Evolutionary conservation across 2,113 vertebrate species (phyloP), one percentile per base, ranked within the genome.

Genomic region (Corapipo altera): DNA sequence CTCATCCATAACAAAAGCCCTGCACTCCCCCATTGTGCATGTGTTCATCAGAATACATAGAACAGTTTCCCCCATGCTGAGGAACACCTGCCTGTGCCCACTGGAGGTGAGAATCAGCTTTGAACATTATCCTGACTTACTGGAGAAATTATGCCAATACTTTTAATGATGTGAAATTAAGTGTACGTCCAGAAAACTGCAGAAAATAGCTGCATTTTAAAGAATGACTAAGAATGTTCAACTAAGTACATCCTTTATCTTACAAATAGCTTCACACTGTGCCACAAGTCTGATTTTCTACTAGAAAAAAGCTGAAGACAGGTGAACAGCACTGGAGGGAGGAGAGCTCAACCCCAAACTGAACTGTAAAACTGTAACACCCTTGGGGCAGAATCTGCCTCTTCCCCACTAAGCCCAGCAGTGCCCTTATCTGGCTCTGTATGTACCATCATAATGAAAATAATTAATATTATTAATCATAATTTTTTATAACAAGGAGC

Each of bases 31-130:
- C 43, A 75, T 19, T 19, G 89, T 30, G 61, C 82, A 65, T 65
- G 84, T 85, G 44, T 48, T 97, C 84, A 85, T 89, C 62, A 66
- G 66, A 95, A 89, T 44, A 87, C 61, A 91, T 77, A 78, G 89
- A 89, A 82, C 21, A 89, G 84, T 54, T 93, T 48, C 61, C 28
- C 84, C 52, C 84, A 52, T 14, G 69, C 94, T 89, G 80, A 82
- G 88, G 77, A 92, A 95, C 89, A 91, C 93, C 84, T 96, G 91
- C 94, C 78, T 85, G 87, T 61, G 81, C 76, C 83, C 74, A 77
- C 57, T 65, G 54, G 91, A 92, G 59, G 85, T 81, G 57, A 77
- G 65, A 89, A 71, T 71, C 64, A 57, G 79, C 91, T 88, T 48
- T 80, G 89, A 86, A 89, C 65, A n/a, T 81, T 66, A 61, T 28